phyloP scores from a whole-genome alignment of 2,113 vertebrate species.

The Climacteris rufus region DNA sequence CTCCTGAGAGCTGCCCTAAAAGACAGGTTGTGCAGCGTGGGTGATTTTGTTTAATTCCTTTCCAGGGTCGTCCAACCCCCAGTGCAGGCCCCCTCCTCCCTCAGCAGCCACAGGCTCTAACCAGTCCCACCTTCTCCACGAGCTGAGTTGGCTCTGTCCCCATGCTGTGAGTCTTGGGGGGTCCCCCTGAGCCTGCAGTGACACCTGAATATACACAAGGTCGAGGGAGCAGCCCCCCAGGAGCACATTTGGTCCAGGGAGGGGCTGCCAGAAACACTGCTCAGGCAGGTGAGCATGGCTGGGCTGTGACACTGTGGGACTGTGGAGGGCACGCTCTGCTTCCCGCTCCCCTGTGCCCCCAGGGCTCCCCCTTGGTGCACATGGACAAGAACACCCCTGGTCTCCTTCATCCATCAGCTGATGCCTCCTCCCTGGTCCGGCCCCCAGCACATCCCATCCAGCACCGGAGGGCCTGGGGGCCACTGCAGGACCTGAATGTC shows the following conservation, averaged over 20 bases:
- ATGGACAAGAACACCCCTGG: background rate
- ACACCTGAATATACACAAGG: background rate
- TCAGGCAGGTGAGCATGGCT: accelerated
- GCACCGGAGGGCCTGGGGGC: background rate
- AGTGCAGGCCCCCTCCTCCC: accelerated
- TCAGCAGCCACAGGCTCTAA: accelerated
- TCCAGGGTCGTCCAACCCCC: accelerated
- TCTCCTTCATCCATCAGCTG: background rate
- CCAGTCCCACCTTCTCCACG: background rate
- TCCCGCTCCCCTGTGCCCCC: too few species aligned
- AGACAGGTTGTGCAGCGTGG: accelerated
- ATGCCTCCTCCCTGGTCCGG: background rate
- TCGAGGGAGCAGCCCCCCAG: background rate
- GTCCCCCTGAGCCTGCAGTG: background rate
- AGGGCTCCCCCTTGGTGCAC: background rate
- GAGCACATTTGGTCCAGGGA: background rate
- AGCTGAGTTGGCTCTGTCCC: background rate
- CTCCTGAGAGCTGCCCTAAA: accelerated
- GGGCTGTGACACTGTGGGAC: background rate
- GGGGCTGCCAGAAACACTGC: background rate
- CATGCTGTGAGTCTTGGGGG: background rate
- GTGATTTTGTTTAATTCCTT: too few species aligned
- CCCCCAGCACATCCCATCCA: background rate
- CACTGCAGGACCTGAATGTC: background rate
- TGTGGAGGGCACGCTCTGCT: accelerated